Conservation (phyloP, 2,888 invertebrate genomes). For the Argyra leucocephala region DNA sequence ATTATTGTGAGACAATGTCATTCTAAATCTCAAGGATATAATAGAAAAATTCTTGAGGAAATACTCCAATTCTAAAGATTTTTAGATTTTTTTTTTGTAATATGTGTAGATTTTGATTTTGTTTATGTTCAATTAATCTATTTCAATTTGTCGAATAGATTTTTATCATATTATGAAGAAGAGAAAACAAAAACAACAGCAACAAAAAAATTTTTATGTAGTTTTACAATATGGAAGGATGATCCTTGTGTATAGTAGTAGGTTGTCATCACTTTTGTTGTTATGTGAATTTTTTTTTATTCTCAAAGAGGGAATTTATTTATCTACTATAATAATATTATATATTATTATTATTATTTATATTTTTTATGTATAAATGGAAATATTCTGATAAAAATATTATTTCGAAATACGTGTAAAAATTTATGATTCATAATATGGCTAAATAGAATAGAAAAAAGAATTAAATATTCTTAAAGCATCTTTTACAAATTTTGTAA, state of each 20-base stretch:
- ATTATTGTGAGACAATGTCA: too few species aligned
- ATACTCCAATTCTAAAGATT: background rate
- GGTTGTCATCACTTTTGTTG: background rate
- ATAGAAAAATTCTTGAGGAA: background rate
- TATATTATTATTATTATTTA: too few species aligned
- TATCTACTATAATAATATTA: too few species aligned
- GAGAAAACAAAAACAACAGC: background rate
- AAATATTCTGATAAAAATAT: too few species aligned
- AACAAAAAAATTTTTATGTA: background rate
- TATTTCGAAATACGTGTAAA: too few species aligned
- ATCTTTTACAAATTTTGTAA: too few species aligned
- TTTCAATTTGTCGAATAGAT: conserved; percentile 1
- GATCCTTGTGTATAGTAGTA: background rate
- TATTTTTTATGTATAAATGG: too few species aligned
- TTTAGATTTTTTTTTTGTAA: background rate
- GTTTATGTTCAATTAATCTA: conserved; percentile 6
- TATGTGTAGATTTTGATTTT: background rate
- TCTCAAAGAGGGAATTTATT: background rate
- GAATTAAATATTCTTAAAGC: too few species aligned
- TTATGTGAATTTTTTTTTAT: background rate
- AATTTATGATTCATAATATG: too few species aligned
- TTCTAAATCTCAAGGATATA: background rate
- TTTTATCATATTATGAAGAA: background rate
- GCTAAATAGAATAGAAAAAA: too few species aligned
- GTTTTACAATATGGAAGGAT: background rate